Evolutionary conservation across 2,888 invertebrate species (phyloP), one percentile per base, ranked within the genome.

Genomic region (Lochmaea crataegi): DNA sequence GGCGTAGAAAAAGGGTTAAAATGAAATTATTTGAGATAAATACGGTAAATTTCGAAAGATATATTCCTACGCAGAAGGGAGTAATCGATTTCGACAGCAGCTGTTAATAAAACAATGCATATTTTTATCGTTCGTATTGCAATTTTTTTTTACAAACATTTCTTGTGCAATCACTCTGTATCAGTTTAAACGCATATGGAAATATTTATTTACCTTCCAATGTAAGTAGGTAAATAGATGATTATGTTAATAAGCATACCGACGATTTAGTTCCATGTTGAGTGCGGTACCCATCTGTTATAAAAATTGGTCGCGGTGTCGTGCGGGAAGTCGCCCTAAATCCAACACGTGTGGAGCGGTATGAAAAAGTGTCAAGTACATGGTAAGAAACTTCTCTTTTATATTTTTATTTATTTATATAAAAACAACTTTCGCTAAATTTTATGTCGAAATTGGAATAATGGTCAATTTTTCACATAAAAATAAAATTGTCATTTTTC

Each of bases 261-360:
- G 45, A 60, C 22, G 42, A 45, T 64, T 56, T 61, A 9, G 64
- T 45, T 26, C 38, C 22, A 56, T 57, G 26, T 60, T 26, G 18
- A 56, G 68, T 65, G 71, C 58, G 65, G 65, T 70, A 68, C 32
- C 65, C 42, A 22, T 61, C 12, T 41, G 69, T 42, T 63, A 22
- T 9, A 67, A 14, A 58, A n/a, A 68, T 32, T 14, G 57, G 41
- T 70, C 61, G 41, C 32, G 38, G 71, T 72, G 69, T 67, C 69
- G 74, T 38, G 69, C 69, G 74, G 74, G 73, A 66, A 73, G 68
- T 72, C 61, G 69, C 45, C 72, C 72, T 65, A 65, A 18, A 41
- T 63, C 12, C 12, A 11, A 42, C 42, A 42, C 42, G 42, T 41
- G 61, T n/a, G 12, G 41, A 16, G 41, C 61, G 61, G 65, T 22